These are phyloP conservation scores for pig (Sus scrofa) DNA, from an alignment of 2,113 vertebrate species.

Conservation along the genomic window DNA sequence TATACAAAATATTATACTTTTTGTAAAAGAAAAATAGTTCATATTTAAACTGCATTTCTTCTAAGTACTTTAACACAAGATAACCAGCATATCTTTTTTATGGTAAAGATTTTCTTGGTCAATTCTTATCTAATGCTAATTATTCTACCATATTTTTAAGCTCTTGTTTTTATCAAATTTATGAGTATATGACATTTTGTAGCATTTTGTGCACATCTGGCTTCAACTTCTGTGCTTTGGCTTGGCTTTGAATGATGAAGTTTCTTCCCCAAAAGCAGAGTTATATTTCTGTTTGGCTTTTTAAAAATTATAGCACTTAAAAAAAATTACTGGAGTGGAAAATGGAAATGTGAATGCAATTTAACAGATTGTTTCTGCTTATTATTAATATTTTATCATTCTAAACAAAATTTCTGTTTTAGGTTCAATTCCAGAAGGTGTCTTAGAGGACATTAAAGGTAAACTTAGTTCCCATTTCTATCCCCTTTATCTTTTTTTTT, in stretches of 20 bases:
- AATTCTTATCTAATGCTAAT: not conserved
- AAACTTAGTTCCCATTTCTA: constrained; percentile 56
- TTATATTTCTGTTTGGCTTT: constrained; percentile 32
- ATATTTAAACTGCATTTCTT: not conserved
- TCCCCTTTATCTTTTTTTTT: not conserved
- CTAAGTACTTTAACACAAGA: not conserved
- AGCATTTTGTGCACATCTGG: not conserved
- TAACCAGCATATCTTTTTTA: not conserved
- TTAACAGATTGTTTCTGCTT: constrained; percentile 57
- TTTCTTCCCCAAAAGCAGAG: constrained; percentile 42
- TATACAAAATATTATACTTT: not conserved
- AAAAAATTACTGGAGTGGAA: not conserved
- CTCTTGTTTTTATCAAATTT: constrained; percentile 27
- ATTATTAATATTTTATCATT: constrained; percentile 29
- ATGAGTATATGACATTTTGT: not conserved
- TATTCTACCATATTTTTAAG: not conserved
- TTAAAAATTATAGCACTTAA: not conserved
- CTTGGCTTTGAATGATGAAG: not conserved
- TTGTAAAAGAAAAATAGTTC: not conserved
- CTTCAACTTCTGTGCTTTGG: not conserved
- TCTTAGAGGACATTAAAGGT: constrained; percentile 99
- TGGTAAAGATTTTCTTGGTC: not conserved
- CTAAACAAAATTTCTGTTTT: constrained; percentile 72
- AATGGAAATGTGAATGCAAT: constrained; percentile 17
- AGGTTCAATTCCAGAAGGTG: constrained; percentile 95